Evolutionary conservation across 2,888 invertebrate genomes (phyloP).

Genomic region (Machimus atricapillus): DNA sequence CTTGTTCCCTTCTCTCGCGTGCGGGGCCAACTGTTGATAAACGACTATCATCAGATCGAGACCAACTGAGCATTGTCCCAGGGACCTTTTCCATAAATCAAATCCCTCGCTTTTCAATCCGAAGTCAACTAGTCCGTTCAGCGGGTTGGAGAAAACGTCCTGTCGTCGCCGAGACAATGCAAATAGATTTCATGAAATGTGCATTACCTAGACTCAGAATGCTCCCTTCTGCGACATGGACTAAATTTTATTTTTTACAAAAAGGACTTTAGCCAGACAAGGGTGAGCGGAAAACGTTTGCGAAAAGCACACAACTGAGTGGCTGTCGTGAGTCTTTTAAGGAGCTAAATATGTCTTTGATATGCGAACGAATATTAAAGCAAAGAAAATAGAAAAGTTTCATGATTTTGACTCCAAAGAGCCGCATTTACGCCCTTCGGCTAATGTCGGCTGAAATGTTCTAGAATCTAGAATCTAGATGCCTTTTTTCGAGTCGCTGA

Average conservation of each 20-base stretch:
- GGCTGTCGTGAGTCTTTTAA: neutral
- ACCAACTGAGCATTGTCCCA: neutral
- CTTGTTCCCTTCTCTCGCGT: neutral
- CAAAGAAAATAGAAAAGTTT: neutral
- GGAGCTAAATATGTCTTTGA: neutral
- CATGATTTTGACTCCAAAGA: neutral
- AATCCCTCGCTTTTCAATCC: neutral
- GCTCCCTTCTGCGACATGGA: neutral
- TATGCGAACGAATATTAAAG: neutral
- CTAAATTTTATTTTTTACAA: neutral
- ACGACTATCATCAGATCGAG: neutral
- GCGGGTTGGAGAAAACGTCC: neutral
- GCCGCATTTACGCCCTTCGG: neutral
- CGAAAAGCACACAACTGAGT: neutral
- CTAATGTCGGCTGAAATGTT: neutral
- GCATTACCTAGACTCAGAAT: neutral
- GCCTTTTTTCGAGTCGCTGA: neutral
- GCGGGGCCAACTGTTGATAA: slow-evolving; percentile 8
- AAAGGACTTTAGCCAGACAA: neutral
- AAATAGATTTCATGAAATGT: slow-evolving; percentile 19
- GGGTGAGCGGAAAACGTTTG: neutral
- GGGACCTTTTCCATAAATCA: slow-evolving; percentile 15
- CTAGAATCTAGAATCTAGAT: too few relatives aligned
- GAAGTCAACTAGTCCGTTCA: neutral
- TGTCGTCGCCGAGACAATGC: slow-evolving; percentile 11